Evolutionary conservation across 2,797 vertebrate genomes (phyloP), one percentile per base, ranked within the genome.

Genomic region (Cottoperca gobio): DNA sequence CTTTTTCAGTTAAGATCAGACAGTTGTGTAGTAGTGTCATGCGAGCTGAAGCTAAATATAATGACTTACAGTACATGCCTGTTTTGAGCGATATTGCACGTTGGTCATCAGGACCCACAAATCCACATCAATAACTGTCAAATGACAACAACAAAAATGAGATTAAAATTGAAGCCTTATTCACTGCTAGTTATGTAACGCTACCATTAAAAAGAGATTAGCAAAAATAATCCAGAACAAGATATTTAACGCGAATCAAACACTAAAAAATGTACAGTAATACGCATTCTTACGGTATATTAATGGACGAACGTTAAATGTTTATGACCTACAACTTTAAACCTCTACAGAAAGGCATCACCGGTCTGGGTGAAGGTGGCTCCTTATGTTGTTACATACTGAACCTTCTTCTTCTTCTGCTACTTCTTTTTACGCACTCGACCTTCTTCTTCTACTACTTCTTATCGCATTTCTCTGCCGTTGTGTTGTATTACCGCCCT

Each of bases 391-490:
- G 40, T 35, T 45, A 14, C 4, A 14, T n/a, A 17, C 16, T 6
- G 28, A 1, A 0, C 11, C 13, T 8, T 6, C 6, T 45, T 19
- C 45, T 46, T 16, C 57, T n/a, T 31, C 43, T 71, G n/a, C n/a
- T n/a, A n/a, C n/a, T n/a, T n/a, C n/a, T n/a, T n/a, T n/a, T n/a
- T n/a, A n/a, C n/a, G n/a, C n/a, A n/a, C n/a, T n/a, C n/a, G n/a
- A n/a, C 39, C 43, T 53, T 37, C 40, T 10, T 39, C 67, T 23
- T 17, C 64, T 28, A 17, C 64, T 73, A 14, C 45, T 28, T 48
- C 53, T 12, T 12, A 2, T 23, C 7, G 42, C 5, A 0, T 37
- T 33, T 17, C 5, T n/a, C 19, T 12, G 42, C 10, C 10, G 59
- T 4, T 1, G 14, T 0, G 48, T 26, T 46, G 19, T 1, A 2